Conservation (phyloP, 2,797 vertebrate species). For the Serranus cabrilla region DNA sequence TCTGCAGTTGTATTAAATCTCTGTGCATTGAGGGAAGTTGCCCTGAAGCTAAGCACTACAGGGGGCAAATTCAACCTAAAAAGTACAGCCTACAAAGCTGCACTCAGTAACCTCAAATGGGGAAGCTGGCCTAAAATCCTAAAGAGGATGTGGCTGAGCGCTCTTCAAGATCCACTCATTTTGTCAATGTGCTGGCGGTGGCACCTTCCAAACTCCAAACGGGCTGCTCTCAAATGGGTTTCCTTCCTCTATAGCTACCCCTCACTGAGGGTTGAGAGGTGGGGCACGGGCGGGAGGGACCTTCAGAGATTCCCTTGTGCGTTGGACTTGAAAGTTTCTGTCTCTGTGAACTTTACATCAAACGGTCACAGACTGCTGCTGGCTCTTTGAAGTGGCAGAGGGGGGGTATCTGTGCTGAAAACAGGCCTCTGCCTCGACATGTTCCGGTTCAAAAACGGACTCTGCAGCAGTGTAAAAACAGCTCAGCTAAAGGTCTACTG, state of each 20-base stretch:
- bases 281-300: slow-evolving; percentile 58
- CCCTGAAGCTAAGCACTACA: slow-evolving; percentile 3
- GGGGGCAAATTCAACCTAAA: slow-evolving; percentile 15
- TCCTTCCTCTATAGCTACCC: slow-evolving; percentile 67
- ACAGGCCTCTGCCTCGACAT: slow-evolving; percentile 72
- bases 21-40: neutral
- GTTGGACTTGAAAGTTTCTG: slow-evolving; percentile 85
- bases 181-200: slow-evolving; percentile 16
- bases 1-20: neutral
- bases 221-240: slow-evolving; percentile 48
- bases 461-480: slow-evolving; percentile 56
- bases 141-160: slow-evolving; percentile 23
- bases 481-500: slow-evolving; percentile 69
- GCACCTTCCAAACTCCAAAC: slow-evolving; percentile 53
- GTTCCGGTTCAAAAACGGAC: slow-evolving; percentile 72
- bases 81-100: slow-evolving; percentile 28
- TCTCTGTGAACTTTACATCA: slow-evolving; percentile 89
- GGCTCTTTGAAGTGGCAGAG: slow-evolving; percentile 84
- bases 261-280: slow-evolving; percentile 59
- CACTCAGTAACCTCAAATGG: slow-evolving; percentile 25
- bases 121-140: slow-evolving; percentile 39
- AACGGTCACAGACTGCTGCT: slow-evolving; percentile 75
- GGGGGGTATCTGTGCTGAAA: slow-evolving; percentile 63
- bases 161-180: slow-evolving; percentile 45
- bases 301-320: slow-evolving; percentile 79